These are phyloP conservation scores for Euura lappo DNA, from an alignment of 1,140 invertebrate genomes.

Conservation along the genomic window DNA sequence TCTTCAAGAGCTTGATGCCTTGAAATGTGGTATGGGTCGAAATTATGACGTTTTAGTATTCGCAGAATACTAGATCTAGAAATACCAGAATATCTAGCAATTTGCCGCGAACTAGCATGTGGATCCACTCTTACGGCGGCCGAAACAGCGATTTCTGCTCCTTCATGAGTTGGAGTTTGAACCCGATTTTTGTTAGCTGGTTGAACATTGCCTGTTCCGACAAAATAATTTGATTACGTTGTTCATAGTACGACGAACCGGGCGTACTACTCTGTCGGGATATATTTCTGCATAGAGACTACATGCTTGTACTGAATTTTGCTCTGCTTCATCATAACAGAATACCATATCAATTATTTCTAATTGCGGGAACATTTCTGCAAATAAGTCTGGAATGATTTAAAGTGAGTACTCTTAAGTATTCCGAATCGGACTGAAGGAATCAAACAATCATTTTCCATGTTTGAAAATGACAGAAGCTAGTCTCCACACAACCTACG, in stretches of 20 bases:
- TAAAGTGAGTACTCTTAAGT: background rate
- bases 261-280: background rate
- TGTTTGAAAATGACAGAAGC: background rate
- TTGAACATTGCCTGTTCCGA: background rate
- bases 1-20: background rate
- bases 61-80: background rate
- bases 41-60: constrained; percentile 9
- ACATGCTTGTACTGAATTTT: constrained; percentile 9
- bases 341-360: constrained; percentile 4
- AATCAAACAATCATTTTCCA: background rate
- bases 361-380: constrained; percentile 1
- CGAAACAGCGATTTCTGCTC: background rate
- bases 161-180: constrained; percentile 1
- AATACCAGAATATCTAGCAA: background rate
- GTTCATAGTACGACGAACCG: background rate
- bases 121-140: constrained; percentile 1
- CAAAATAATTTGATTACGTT: constrained; percentile 2
- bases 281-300: background rate
- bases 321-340: constrained; percentile 5
- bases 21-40: constrained; percentile 9
- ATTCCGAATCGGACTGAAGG: background rate
- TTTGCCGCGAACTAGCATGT: background rate
- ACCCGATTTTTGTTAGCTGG: background rate
- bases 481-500: background rate
- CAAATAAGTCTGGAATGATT: background rate